These are phyloP conservation scores for Trematocara marginatum DNA, from an alignment of 2,113 vertebrate species.

Conservation along the genomic window DNA sequence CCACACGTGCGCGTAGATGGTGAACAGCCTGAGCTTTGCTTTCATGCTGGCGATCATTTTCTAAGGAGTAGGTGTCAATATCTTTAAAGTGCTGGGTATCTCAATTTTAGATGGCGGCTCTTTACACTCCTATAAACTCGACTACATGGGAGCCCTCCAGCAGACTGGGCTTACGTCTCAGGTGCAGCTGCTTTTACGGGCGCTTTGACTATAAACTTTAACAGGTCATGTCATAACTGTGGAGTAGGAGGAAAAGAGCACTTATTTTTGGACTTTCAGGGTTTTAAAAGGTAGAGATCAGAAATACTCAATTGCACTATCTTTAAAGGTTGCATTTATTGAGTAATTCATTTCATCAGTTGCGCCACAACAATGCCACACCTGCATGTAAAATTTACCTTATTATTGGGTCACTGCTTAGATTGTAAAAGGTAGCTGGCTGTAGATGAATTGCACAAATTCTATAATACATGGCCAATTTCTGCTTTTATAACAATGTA, in stretches of 20 bases:
- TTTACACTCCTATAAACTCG: conserved; percentile 4
- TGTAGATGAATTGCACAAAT: conserved; percentile 2
- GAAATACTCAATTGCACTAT: not conserved
- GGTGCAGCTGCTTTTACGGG: conserved; percentile 1
- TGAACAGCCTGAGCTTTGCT: not conserved
- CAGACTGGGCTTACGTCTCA: not conserved
- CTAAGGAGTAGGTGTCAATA: conserved; percentile 12
- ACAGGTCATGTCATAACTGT: not conserved
- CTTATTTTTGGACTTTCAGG: not conserved
- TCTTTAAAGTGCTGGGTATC: conserved; percentile 11
- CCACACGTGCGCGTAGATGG: not conserved
- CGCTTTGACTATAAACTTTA: not conserved
- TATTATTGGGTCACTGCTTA: not conserved
- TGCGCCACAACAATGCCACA: not conserved
- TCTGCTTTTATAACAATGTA: conserved; percentile 32
- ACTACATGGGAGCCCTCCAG: not conserved
- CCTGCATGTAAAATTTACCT: not conserved
- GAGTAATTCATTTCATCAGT: not conserved
- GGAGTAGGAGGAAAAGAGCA: not conserved
- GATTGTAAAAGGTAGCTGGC: not conserved
- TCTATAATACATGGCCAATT: conserved; percentile 21
- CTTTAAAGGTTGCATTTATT: not conserved
- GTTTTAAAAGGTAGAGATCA: not conserved
- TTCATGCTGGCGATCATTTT: conserved; percentile 7
- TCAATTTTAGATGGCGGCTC: conserved; percentile 2